Evolutionary conservation across 2,113 vertebrate species (phyloP), one percentile per base, ranked within the genome.

Genomic region (Prionailurus bengalensis): DNA sequence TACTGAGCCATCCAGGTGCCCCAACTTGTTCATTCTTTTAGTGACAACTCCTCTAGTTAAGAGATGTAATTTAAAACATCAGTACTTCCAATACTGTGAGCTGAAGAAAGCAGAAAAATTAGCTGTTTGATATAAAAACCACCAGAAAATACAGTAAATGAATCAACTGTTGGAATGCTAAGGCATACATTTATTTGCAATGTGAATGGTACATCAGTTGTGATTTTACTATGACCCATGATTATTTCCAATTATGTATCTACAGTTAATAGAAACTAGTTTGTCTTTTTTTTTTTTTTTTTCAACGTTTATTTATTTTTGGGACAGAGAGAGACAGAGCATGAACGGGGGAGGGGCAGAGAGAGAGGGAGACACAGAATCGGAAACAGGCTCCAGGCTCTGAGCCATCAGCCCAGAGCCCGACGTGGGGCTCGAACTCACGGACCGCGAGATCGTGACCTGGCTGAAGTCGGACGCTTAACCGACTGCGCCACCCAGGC

Each of bases 51-150:
- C 21, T 92, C 12, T 76, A 66, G 29, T 76, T 70, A 92, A 88
- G 83, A 92, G 58, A 66, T 48, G 21, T 63, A 83, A 21, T 96
- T 95, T 95, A 65, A 94, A 94, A n/a, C 42, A 58, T 65, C 95
- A 96, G 92, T 53, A 76, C 31, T 93, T 95, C 48, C 4, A 87
- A 1, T 53, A 68, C 25, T 16, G 31, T 5, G 51, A 63, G 55
- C 23, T 7, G n/a, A 78, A 94, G 84, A 95, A 95, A 73, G 55
- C 48, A 92, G 73, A 68, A 68, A 61, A 73, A 27, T 45, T 48
- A 94, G 55, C 66, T 74, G 17, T 89, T 92, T 31, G 29, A 85
- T 61, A 82, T 88, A 39, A 88, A 71, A 87, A 63, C 10, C 73
- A 42, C 33, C 63, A 84, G 88, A 92, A 91, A 95, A 97, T 42